Percentiles rank a stretch among this genome's conserved stretches.
Evolutionary conservation across 1,140 invertebrate genomes (phyloP).

Genomic region (Caerostris extrusa): DNA sequence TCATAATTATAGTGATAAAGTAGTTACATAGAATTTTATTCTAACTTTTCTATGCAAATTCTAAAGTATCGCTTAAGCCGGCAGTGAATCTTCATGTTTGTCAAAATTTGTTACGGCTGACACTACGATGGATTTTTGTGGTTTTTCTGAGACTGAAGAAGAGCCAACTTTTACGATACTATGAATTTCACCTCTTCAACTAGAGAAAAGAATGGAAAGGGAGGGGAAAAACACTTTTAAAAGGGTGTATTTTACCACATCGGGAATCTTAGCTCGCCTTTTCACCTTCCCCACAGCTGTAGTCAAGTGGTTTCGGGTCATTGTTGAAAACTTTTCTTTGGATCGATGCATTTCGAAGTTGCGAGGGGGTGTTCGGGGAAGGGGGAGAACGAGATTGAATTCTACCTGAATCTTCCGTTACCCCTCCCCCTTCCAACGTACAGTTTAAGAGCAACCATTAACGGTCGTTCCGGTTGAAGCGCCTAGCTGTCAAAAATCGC

Average conservation of each 20-base stretch:
- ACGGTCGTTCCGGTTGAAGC: constrained; percentile 1
- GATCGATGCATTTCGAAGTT: neutral
- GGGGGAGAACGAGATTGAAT: neutral
- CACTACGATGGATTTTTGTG: too few species aligned
- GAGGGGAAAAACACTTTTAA: neutral
- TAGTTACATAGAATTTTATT: too few species aligned
- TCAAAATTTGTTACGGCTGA: too few species aligned
- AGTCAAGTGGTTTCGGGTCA: constrained; percentile 8
- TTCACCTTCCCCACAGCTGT: neutral
- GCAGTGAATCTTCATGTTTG: too few species aligned
- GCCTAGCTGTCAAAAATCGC: neutral
- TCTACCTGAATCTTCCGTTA: neutral
- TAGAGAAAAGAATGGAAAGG: neutral
- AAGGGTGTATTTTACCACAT: neutral
- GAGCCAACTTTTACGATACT: too few species aligned
- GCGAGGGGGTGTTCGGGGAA: neutral
- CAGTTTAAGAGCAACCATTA: constrained; percentile 28
- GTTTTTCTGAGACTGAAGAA: too few species aligned
- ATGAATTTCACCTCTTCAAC: too few species aligned
- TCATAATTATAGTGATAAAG: too few species aligned
- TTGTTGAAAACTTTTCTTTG: neutral
- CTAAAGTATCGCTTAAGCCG: too few species aligned
- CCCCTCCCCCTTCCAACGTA: neutral
- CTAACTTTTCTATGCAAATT: too few species aligned
- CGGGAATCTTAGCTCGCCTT: neutral